Evolutionary conservation across 2,888 invertebrate species (phyloP).

Genomic region (Amiota minor): DNA sequence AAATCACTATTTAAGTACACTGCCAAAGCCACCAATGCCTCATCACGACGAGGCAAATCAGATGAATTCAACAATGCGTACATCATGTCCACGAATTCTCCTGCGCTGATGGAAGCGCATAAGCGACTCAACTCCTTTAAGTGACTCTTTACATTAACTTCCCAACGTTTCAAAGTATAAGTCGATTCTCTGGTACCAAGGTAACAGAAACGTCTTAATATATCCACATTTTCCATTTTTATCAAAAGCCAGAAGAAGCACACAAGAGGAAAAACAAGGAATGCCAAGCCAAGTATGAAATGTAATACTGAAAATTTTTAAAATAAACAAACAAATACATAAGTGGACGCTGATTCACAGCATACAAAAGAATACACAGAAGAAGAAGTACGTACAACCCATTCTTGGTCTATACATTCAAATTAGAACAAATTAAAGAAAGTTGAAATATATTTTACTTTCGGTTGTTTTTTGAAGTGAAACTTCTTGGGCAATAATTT

Average conservation of each 20-base stretch:
- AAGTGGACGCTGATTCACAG: neutral
- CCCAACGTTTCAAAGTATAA: conserved; percentile 45
- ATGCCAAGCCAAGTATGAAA: no score
- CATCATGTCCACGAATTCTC: conserved; percentile 50
- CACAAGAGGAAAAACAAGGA: no score
- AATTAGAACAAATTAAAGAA: no score
- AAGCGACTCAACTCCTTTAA: conserved; percentile 45
- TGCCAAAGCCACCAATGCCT: conserved; percentile 65
- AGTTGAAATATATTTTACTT: no score
- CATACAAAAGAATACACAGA: no score
- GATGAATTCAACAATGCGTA: conserved; percentile 42
- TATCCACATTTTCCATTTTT: conserved; percentile 16
- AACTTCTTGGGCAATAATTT: no score
- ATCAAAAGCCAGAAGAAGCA: conserved; percentile 27
- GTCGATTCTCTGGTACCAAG: conserved; percentile 61
- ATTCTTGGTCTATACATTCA: no score
- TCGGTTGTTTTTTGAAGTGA: no score
- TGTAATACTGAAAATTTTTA: no score
- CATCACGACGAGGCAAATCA: conserved; percentile 64
- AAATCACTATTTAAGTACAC: conserved; percentile 54
- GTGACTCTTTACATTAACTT: conserved; percentile 43
- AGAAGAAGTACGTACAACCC: no score
- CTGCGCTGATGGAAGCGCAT: conserved; percentile 46
- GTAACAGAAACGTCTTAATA: conserved; percentile 63
- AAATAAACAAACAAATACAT: no score